Percentiles rank a stretch among this genome's conserved stretches.
These are phyloP conservation scores for Hanleya hanleyi DNA, from an alignment of 2,888 invertebrate species.

Conservation along the genomic window DNA sequence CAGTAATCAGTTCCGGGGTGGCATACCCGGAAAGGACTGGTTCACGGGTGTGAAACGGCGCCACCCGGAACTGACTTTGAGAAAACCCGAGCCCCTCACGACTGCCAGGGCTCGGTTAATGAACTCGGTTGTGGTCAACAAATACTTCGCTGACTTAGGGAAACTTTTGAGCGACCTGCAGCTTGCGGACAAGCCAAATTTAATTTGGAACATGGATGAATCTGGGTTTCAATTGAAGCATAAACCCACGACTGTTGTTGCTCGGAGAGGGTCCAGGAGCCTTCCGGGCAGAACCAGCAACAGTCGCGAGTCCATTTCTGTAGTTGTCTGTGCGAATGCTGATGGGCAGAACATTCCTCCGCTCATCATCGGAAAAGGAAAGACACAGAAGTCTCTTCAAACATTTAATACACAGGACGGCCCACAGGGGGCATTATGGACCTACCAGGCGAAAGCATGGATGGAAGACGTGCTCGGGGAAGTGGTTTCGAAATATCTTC, in stretches of 20 bases:
- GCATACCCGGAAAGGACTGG: conserved; percentile 37
- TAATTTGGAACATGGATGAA: too few species aligned
- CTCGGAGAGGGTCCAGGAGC: conserved; percentile 4
- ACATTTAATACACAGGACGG: conserved; percentile 30
- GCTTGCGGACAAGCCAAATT: too few species aligned
- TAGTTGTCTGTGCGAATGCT: conserved; percentile 39
- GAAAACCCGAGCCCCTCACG: too few species aligned
- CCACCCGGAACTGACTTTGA: conserved; percentile 26
- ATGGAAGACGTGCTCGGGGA: conserved; percentile 42
- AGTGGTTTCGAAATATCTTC: conserved; percentile 45
- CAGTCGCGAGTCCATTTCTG: conserved; percentile 32
- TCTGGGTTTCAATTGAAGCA: too few species aligned
- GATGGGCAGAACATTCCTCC: conserved; percentile 37
- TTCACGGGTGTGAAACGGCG: conserved; percentile 22
- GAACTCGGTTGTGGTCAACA: too few species aligned
- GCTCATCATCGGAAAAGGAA: conserved; percentile 41
- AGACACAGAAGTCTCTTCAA: conserved; percentile 33
- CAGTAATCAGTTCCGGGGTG: conserved; percentile 29
- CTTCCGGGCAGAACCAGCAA: conserved; percentile 34
- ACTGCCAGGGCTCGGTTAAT: too few species aligned
- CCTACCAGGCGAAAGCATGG: conserved; percentile 44
- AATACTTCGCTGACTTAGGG: too few species aligned
- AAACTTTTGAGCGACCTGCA: too few species aligned
- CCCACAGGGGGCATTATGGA: conserved; percentile 33
- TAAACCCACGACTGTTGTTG: too few species aligned